phyloP scores from a whole-genome alignment of 2,888 invertebrate genomes.

The Microctonus hyperodae region DNA sequence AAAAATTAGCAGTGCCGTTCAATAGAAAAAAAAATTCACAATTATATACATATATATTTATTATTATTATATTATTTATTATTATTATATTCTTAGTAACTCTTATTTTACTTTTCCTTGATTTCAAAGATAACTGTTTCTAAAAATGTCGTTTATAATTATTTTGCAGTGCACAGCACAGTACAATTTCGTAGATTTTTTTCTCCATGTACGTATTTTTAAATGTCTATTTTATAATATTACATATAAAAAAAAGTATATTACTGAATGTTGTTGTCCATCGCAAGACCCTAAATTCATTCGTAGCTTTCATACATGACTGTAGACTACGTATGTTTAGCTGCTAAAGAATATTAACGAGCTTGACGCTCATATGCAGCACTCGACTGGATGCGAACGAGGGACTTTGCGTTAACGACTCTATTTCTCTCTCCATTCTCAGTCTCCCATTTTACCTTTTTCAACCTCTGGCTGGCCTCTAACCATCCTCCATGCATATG shows the following conservation, averaged over 20 bases:
- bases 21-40: no score
- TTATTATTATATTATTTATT: no score
- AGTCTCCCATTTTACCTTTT: slow-evolving; percentile 14
- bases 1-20: no score
- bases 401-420: slow-evolving; percentile 40
- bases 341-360: slow-evolving; percentile 41
- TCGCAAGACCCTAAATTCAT: slow-evolving; percentile 30
- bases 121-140: no score
- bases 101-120: no score
- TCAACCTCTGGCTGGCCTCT: no score
- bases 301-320: slow-evolving; percentile 5
- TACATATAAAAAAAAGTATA: slow-evolving; percentile 2
- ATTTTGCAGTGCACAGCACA: no score
- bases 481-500: slow-evolving; percentile 19
- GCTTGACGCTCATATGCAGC: slow-evolving; percentile 20
- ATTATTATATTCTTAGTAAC: background rate
- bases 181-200: no score
- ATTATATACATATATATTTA: no score
- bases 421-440: slow-evolving; percentile 1
- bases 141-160: no score
- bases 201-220: background rate
- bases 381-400: slow-evolving; percentile 34
- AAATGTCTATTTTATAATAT: slow-evolving; percentile 14
- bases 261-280: slow-evolving; percentile 6
- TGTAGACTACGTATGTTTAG: slow-evolving; percentile 31